Evolutionary conservation across 2,888 invertebrate genomes (phyloP).

Genomic region (Lithophane semibrunnea): DNA sequence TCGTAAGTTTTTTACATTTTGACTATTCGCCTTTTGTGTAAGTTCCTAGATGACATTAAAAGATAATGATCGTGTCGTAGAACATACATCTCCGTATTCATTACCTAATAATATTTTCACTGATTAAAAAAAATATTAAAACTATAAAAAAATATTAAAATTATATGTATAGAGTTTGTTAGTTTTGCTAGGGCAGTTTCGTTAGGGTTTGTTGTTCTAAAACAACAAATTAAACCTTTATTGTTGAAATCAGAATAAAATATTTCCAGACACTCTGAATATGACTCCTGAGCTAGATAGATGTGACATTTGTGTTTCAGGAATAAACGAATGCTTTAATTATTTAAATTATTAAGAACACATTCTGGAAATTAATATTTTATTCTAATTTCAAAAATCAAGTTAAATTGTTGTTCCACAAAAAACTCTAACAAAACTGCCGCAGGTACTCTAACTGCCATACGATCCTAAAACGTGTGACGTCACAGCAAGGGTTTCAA

Average conservation of each 20-base stretch:
- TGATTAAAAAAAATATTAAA: no score
- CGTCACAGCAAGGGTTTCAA: constrained; percentile 45
- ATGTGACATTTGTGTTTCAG: not conserved
- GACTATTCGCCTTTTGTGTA: not conserved
- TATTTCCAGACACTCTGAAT: no score
- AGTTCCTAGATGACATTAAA: not conserved
- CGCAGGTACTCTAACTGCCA: not conserved
- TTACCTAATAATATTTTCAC: no score
- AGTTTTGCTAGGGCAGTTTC: not conserved
- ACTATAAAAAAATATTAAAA: no score
- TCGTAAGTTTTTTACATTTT: not conserved
- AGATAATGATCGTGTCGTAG: no score
- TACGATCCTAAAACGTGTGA: constrained; percentile 24
- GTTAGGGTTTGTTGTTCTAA: constrained; percentile 5
- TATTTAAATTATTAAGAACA: not conserved
- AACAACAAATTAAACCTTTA: constrained; percentile 23
- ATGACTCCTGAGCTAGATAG: not conserved
- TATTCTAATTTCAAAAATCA: not conserved
- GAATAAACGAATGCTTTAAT: not conserved
- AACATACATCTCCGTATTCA: no score
- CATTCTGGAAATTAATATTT: not conserved
- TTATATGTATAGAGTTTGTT: no score
- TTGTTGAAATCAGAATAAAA: not conserved
- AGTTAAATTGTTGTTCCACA: constrained; percentile 28
- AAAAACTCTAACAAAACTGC: constrained; percentile 4